A percentile compares a stretch with the other conserved stretches of the same genome.
phyloP scores from a whole-genome alignment of 2,888 invertebrate genomes.

The Rhimphoctona megacephalus region DNA sequence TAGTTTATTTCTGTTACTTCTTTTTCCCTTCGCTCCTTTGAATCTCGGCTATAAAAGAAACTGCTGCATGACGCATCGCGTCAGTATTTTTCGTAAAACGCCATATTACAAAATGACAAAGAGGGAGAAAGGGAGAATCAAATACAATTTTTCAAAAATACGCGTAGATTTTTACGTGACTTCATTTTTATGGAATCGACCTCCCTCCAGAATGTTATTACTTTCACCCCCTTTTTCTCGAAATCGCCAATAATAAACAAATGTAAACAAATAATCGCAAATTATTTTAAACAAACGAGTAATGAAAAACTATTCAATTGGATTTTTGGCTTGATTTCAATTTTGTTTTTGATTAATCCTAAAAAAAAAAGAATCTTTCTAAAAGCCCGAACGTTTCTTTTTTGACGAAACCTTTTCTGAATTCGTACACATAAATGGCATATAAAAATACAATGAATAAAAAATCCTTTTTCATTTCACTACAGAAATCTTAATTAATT shows the following conservation, averaged over 20 bases:
- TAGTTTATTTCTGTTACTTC: conserved; percentile 41
- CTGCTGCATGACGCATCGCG: conserved; percentile 49
- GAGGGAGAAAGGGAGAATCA: conserved; percentile 16
- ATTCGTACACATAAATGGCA: background rate
- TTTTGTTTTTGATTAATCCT: background rate
- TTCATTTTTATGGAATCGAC: background rate
- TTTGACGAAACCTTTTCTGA: background rate
- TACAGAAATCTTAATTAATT: background rate
- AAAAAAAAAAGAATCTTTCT: background rate
- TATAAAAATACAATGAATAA: background rate
- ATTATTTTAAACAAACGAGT: background rate
- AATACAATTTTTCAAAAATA: background rate
- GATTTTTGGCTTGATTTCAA: background rate
- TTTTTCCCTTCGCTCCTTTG: conserved; percentile 9
- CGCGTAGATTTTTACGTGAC: background rate
- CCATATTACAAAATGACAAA: background rate
- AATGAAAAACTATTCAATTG: background rate
- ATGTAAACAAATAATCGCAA: background rate
- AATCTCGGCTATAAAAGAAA: conserved; percentile 46
- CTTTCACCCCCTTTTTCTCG: background rate
- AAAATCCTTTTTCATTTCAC: background rate
- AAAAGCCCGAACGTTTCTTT: background rate
- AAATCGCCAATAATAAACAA: background rate
- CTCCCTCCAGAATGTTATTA: background rate
- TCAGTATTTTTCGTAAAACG: conserved; percentile 30